Base-by-base conservation (phyloP, 2,888 invertebrate genomes). In the Cosmia pyralina region DNA sequence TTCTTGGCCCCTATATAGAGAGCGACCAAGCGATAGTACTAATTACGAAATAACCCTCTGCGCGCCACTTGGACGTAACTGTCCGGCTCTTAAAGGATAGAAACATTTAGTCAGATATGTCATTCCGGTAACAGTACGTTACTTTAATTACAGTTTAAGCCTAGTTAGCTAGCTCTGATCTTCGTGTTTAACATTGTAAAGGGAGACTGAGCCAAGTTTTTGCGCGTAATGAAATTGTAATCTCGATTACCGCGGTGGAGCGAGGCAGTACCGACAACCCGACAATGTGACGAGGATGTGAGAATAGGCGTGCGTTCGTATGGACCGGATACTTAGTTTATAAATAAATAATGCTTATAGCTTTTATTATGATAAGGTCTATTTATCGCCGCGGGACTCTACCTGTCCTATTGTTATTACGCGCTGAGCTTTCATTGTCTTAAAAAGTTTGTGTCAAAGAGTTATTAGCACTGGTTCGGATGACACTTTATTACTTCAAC, bases 31-130 rank as follows among this genome's bases (percentile, higher is more conserved):
- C 90, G 91, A 92, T 91, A 92, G 90, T 89, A 85, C 89, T 89
- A 92, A 94, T 95, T 95, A 94, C 95, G 93, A 95, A 95, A 95
- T 91, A 88, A 81, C 87, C 88, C 90, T 88, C 87, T 79, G 85
- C 88, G 87, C 86, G 85, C 86, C 84, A 86, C 79, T 89, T 82
- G 85, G 67, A 91, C 92, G 91, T 94, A 95, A 94, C 94, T 94
- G 94, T 93, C 90, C 87, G 77, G 79, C 93, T 93, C 84, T 92
- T 93, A 94, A 95, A 94, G 95, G 94, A 92, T 93, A 94, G 91
- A 93, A 94, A 91, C 93, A 94, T 95, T 95, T 95, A 95, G 92
- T 92, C 79, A 94, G 94, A 93, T 92, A 95, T 95, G 93, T 92
- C 90, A 93, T 90, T 92, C 93, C 93, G 93, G 94, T 94, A 94